phyloP scores from a whole-genome alignment of 2,797 vertebrate genomes.

The Darevskia nairensis region DNA sequence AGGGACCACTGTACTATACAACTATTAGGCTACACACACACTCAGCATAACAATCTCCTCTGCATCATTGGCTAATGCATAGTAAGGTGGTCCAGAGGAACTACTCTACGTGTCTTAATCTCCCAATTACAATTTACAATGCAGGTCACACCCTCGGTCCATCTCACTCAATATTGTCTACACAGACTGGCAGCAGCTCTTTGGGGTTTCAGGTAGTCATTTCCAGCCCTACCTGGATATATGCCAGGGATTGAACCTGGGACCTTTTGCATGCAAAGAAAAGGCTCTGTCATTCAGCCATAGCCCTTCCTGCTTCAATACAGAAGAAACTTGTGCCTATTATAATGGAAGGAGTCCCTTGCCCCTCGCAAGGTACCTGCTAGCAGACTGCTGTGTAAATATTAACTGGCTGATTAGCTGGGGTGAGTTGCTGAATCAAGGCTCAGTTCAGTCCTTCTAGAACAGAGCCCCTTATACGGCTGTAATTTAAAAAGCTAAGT shows the following conservation, averaged over 20 bases:
- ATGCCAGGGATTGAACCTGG: too few relatives aligned
- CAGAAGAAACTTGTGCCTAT: not conserved
- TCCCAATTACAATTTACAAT: not conserved
- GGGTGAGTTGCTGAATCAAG: not conserved
- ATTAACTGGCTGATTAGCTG: not conserved
- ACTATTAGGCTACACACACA: not conserved
- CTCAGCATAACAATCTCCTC: not conserved
- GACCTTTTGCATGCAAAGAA: not conserved
- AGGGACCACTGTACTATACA: too few relatives aligned
- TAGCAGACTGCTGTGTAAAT: not conserved
- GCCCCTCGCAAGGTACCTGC: not conserved
- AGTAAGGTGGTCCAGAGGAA: not conserved
- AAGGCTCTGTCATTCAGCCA: not conserved
- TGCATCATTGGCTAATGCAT: not conserved
- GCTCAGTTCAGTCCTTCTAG: not conserved
- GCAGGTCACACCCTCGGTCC: too few relatives aligned
- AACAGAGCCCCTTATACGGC: not conserved
- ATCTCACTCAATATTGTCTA: too few relatives aligned
- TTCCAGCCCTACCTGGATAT: too few relatives aligned
- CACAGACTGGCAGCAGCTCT: too few relatives aligned
- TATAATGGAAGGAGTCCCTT: not conserved
- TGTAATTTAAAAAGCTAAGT: conserved; percentile 9
- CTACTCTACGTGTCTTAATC: not conserved
- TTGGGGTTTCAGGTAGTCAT: too few relatives aligned
- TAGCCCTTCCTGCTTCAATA: too few relatives aligned